Base-by-base conservation (phyloP, 2,797 vertebrate species). In the Notoglanidium macrostoma region DNA sequence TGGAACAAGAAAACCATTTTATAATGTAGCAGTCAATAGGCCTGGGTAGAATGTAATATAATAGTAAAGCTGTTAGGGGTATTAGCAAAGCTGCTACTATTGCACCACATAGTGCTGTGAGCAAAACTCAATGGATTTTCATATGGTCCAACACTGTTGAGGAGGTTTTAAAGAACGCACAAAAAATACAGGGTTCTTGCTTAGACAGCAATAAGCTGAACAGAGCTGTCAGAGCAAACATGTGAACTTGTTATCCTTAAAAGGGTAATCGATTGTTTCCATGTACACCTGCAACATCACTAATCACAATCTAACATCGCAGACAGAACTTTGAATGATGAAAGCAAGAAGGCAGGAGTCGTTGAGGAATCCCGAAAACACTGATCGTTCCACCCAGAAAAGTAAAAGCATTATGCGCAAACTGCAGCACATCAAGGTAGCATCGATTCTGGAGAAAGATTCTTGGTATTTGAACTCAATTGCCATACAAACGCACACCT, bases 71-170 rank as follows among this genome's bases (percentile, higher is more conserved):
- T 65, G 32, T 57, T 79, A 57, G 10, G 9, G 9, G 32, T 19
- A 78, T 17, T 54, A 21, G 51, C 7, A 26, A 10, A 76, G 46
- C 21, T 54, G 21, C 21, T 26, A 40, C 32, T 40, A 15, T 79
- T 79, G 32, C 54, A 79, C 40, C 54, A 23, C 17, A 79, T 57
- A 57, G 32, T 5, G 10, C 23, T 35, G 32, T 59, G 32, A 40
- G 74, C 70, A 46, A 73, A 73, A 14, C 70, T 49, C 44, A 26
- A 74, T n/a, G 17, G 59, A 65, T 81, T 65, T 81, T 65, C 23
- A 65, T 40, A 65, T 11, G 23, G 10, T 51, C 44, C 26, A 46
- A 67, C 3, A 46, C 15, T 23, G 32, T 40, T 35, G 17, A 46
- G 32, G 32, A 11, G 12, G 17, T 57, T 80, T 44, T n/a, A 80